Base-by-base conservation (phyloP, 2,888 invertebrate species). In the Oxytorus armatus region DNA sequence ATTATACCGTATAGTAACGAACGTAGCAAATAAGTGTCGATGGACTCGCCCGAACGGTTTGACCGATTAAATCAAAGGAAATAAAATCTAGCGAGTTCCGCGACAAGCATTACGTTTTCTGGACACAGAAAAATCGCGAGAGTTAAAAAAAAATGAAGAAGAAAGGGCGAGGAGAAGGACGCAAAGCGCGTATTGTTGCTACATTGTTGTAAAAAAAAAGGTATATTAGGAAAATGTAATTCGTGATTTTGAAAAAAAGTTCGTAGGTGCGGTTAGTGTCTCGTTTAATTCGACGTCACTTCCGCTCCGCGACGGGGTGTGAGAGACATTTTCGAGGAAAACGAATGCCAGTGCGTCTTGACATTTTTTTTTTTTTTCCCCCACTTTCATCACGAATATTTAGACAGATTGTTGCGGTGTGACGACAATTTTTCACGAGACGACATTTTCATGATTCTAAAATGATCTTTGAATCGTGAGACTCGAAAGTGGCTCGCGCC, bases 171-270 rank as follows among this genome's bases (percentile, higher is more conserved):
- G 49, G 36, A 39, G 16, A 51, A 47, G 25, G 25, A 79, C 55
- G 65, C 53, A 49, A 11, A 23, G 29, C 39, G 16, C 55, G 47
- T 51, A 21, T 63, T 66, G 53, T 55, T 61, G 72, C 75, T 59
- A 57, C 39, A 63, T 74, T 53, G 57, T 79, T 81, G 81, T 78
- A 74, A 76, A 77, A 79, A 82, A n/a, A n/a, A n/a, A n/a, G n/a
- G 72, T 65, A 79, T 70, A 65, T 57, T 65, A 63, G 65, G 65
- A 65, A 7, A 36, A 63, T 75, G 57, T 74, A 68, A 39, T 63
- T 57, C 16, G 69, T 55, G 61, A 49, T 68, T 61, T 33, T 21
- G 59, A n/a, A 49, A n/a, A 7, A 65, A 33, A 18, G n/a, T 23
- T 23, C 18, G 36, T 3, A 68, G 55, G 55, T 36, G 59, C 59